These are phyloP conservation scores for Eueremaeus valkanovi DNA, from an alignment of 2,888 invertebrate genomes.

Conservation along the genomic window DNA sequence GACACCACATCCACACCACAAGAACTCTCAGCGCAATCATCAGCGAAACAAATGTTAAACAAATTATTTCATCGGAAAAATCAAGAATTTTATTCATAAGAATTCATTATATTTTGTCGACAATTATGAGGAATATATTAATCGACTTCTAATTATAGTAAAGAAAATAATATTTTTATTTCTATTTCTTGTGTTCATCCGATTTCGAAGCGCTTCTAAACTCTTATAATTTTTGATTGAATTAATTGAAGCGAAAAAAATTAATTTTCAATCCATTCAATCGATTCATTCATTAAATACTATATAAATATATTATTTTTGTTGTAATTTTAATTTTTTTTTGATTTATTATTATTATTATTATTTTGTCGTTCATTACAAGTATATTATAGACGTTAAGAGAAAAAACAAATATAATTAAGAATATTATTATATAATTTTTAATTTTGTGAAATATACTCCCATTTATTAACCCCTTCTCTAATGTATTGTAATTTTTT, in stretches of 20 bases:
- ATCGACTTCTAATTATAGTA: too few relatives aligned
- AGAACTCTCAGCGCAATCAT: too few relatives aligned
- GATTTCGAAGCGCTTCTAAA: background rate
- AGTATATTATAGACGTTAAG: background rate
- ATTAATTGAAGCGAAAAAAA: background rate
- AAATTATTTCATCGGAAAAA: too few relatives aligned
- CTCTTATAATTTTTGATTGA: background rate
- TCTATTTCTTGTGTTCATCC: background rate
- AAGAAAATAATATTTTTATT: background rate
- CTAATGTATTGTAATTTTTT: too few relatives aligned
- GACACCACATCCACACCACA: too few relatives aligned
- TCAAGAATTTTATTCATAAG: too few relatives aligned
- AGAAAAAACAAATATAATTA: background rate
- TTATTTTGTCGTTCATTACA: background rate
- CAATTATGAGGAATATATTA: background rate
- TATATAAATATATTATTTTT: slow-evolving; percentile 3
- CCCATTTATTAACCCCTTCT: too few relatives aligned
- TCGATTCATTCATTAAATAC: background rate
- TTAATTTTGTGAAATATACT: background rate
- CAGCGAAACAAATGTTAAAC: too few relatives aligned
- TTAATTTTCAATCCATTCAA: background rate
- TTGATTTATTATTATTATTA: background rate
- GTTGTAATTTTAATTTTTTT: background rate
- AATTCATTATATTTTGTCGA: background rate
- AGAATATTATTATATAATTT: slow-evolving; percentile 1